phyloP scores from a whole-genome alignment of 1,140 invertebrate genomes.

The Brachionus koreanus region DNA sequence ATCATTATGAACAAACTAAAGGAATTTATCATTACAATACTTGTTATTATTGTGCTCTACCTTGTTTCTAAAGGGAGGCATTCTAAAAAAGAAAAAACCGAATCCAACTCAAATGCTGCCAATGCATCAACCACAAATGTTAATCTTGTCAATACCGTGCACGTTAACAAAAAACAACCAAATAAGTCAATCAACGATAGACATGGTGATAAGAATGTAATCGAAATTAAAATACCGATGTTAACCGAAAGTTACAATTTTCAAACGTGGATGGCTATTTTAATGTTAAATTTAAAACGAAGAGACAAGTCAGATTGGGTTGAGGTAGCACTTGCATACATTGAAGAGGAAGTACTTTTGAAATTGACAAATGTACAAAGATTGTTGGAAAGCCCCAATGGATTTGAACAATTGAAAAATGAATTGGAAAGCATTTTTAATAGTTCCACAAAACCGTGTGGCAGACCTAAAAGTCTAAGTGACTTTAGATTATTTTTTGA shows the following conservation, averaged over 20 bases:
- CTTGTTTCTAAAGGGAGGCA: neutral
- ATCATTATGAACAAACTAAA: too few species aligned
- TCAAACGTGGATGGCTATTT: neutral
- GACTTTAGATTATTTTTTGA: neutral
- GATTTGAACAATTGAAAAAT: neutral
- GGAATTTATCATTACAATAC: too few species aligned
- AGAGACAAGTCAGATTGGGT: neutral
- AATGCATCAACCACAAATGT: too few species aligned
- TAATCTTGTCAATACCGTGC: too few species aligned
- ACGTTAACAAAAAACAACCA: too few species aligned
- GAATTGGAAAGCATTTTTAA: constrained; percentile 6
- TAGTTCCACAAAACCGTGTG: neutral
- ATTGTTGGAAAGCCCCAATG: neutral
- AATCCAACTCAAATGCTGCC: too few species aligned
- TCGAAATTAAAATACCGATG: neutral
- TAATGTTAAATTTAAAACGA: neutral
- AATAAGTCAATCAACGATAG: neutral
- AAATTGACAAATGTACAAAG: neutral
- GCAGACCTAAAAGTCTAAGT: neutral
- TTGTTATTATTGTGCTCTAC: neutral
- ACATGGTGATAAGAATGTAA: neutral
- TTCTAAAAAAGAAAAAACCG: neutral
- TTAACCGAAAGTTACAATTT: neutral
- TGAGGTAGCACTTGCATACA: neutral
- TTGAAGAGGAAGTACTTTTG: neutral